Evolutionary conservation across 2,113 vertebrate species (phyloP), one percentile per base, ranked within the genome.

Genomic region (Phaethon lepturus): DNA sequence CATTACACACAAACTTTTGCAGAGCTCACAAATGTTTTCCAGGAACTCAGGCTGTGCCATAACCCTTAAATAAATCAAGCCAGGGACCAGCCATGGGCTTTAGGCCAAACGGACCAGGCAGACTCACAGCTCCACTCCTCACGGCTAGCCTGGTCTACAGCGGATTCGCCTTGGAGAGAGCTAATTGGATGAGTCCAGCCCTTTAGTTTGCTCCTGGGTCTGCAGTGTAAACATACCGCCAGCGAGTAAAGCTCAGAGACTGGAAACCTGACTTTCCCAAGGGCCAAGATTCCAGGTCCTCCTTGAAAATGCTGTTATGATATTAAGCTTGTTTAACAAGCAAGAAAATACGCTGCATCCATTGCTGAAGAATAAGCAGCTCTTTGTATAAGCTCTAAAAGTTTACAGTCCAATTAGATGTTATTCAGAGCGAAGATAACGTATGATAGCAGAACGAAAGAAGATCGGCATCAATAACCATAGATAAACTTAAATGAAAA

Each of bases 211-310:
- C 42, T 33, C 60, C 52, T 18, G 33, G 26, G 58, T 13, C 66
- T 1, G 17, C 3, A 12, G 12, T 6, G 33, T 5, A 9, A 28
- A 33, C 16, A 4, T 4, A 31, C 16, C 2, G 0, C 1, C 10
- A 31, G n/a, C 53, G 47, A 38, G 8, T 8, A 20, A 56, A 69
- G 49, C 50, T 69, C 49, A 29, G 55, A 13, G 31, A 10, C 35
- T 24, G 13, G 45, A 85, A 79, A 24, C 35, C 17, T 22, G 24
- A 25, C n/a, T 18, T 64, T 16, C 52, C 35, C 62, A 58, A 38
- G 35, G 63, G 25, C 33, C 82, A 73, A 17, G n/a, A 19, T 31
- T 38, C 55, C 42, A 50, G 56, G 44, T n/a, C 42, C 26, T 45
- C 55, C n/a, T 38, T 40, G 38, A 56, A 64, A 82, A 52, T 0